A percentile compares a stretch with the other conserved stretches of the same genome.
These are phyloP conservation scores for Troides aeacus DNA, from an alignment of 2,888 invertebrate genomes.

Conservation along the genomic window DNA sequence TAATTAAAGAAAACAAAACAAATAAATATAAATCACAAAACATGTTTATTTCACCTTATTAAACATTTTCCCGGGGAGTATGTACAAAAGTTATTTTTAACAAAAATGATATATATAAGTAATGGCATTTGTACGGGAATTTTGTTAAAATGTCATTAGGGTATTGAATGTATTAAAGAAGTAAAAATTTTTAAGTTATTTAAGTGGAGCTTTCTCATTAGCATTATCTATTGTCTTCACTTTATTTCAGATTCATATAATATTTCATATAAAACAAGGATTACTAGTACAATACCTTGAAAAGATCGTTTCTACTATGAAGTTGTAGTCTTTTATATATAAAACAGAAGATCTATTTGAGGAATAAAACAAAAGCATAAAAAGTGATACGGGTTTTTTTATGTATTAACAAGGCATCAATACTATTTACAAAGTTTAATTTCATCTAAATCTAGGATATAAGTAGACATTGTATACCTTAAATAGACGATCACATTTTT, in stretches of 20 bases:
- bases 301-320: no score
- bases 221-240: no score
- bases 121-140: conserved; percentile 59
- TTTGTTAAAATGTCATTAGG: conserved; percentile 2
- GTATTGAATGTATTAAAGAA: conserved; percentile 17
- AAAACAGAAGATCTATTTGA: not conserved
- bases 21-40: conserved; percentile 45
- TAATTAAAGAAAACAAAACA: not conserved
- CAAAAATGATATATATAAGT: conserved; percentile 35
- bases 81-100: conserved; percentile 48
- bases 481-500: conserved; percentile 37
- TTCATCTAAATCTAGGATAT: conserved; percentile 32
- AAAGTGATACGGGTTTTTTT: not conserved
- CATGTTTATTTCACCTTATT: conserved; percentile 52
- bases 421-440: conserved; percentile 43
- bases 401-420: conserved; percentile 38
- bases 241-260: no score
- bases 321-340: no score
- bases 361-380: not conserved
- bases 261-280: no score
- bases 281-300: no score
- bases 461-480: conserved; percentile 37
- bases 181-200: no score
- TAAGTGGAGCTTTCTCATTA: no score
- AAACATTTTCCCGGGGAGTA: conserved; percentile 49